Conservation (phyloP, 2,113 vertebrate genomes). For the Eubucco bourcierii region DNA sequence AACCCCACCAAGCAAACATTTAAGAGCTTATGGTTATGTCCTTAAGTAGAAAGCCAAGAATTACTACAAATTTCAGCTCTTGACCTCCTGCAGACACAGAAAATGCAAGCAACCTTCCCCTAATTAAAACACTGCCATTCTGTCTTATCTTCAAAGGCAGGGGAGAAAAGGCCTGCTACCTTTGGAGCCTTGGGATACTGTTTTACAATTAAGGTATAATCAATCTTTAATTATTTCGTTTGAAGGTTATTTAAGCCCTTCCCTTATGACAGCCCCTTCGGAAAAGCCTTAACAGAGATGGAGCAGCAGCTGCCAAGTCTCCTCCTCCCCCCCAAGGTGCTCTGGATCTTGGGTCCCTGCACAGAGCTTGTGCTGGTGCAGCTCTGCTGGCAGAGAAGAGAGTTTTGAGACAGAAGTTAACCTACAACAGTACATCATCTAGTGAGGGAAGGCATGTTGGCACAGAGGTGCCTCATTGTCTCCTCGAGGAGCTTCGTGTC, state of each 20-base stretch:
- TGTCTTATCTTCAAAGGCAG: slow-evolving; percentile 68
- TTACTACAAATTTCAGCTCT: neutral
- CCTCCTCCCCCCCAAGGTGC: slow-evolving; percentile 51
- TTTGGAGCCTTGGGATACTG: slow-evolving; percentile 50
- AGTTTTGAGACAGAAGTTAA: neutral
- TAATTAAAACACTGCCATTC: slow-evolving; percentile 61
- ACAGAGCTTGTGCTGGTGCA: rapidly evolving
- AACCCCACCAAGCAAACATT: neutral
- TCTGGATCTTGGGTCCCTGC: neutral
- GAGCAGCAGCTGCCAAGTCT: slow-evolving; percentile 45
- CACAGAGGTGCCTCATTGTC: neutral
- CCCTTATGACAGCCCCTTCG: slow-evolving; percentile 47
- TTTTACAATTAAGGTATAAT: slow-evolving; percentile 49
- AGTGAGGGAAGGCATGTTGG: rapidly evolving
- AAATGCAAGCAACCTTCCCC: slow-evolving; percentile 38
- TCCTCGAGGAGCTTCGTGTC: neutral
- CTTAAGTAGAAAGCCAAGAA: neutral
- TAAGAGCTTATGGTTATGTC: neutral
- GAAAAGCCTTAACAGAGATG: slow-evolving; percentile 26
- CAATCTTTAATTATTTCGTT: slow-evolving; percentile 59
- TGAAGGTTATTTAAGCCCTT: slow-evolving; percentile 69
- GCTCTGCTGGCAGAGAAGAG: rapidly evolving
- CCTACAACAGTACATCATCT: neutral
- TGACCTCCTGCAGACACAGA: slow-evolving; percentile 36
- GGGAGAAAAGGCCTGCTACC: slow-evolving; percentile 24